Base-by-base conservation (phyloP, 2,888 invertebrate species). In the Bhutanitis thaidina region DNA sequence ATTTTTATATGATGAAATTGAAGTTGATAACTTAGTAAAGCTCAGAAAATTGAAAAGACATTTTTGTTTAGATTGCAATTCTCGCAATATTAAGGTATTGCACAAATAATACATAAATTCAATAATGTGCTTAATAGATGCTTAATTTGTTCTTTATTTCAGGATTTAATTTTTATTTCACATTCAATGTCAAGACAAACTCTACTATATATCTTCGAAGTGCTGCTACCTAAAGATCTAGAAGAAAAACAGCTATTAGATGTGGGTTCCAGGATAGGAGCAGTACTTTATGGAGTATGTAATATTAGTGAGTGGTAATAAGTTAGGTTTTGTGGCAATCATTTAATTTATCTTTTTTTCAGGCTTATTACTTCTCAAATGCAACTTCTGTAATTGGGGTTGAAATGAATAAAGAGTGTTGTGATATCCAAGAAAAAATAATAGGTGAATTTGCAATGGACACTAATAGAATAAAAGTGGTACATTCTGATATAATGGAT, bases 241-340 rank as follows among this genome's bases (percentile, higher is more conserved):
- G 76, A 80, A 56, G 90, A 85, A 15, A 92, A 92, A 69, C 90
- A 83, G 46, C 74, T 94, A 43, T 69, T 94, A 27, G 94, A 94
- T 78, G 82, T 94, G 48, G 94, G 94, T 5, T 94, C 94, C 12
- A 87, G 94, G 67, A 76, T 94, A 43, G 94, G 94, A 41, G 92
- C 92, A 51, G 91, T 94, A 45, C 79, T 94, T 7, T 94, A 92
- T 83, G 93, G 92, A 56, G 94, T 93, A 84, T 77, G 51, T 43
- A n/a, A 32, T 8, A n/a, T 20, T 30, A 30, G 8, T 20, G 20
- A 20, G n/a, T n/a, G n/a, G n/a, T n/a, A 20, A 20, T 20, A 3
- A 20, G 20, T 20, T 20, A 3, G 20, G 2, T 20, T 20, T 20
- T 20, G 5, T 20, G 5, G 20, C 20, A 3, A 20, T 5, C 5